Conservation (phyloP, 2,888 invertebrate species). For the Protonemura montana region DNA sequence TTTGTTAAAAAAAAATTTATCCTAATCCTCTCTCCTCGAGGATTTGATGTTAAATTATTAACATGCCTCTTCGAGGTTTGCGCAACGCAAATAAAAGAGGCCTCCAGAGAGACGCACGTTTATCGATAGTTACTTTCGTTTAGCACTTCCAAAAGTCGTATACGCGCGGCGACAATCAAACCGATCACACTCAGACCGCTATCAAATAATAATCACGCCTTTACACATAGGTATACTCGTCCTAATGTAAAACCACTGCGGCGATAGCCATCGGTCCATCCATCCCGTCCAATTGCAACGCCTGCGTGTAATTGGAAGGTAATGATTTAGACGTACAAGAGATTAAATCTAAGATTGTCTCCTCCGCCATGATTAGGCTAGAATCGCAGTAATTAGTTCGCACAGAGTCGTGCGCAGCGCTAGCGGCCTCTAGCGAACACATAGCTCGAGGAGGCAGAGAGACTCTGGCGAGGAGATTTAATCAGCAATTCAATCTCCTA, state of each 20-base stretch:
- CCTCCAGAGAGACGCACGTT: not conserved
- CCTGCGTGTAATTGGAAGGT: not conserved
- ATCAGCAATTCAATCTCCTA: conserved; percentile 33
- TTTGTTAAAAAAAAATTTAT: not conserved
- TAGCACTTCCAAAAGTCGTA: not conserved
- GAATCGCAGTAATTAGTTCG: conserved; percentile 21
- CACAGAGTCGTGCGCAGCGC: not conserved
- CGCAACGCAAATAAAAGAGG: not conserved
- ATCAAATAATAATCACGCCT: not conserved
- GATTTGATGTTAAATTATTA: not conserved
- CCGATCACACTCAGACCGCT: not conserved
- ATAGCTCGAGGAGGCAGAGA: not conserved
- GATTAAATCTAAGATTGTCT: not conserved
- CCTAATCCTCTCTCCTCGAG: not conserved
- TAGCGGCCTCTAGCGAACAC: not conserved
- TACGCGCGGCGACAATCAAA: not conserved
- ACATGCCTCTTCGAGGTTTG: not conserved
- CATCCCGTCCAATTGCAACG: not conserved
- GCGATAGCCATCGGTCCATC: not conserved
- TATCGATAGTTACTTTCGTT: not conserved
- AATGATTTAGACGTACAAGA: conserved; percentile 25
- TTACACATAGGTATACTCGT: not conserved
- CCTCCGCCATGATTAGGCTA: not conserved
- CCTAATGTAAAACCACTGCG: not conserved
- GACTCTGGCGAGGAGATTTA: conserved; percentile 5